Base-by-base conservation (phyloP, 2,888 invertebrate genomes). In the Chloroclystis v-ata region DNA sequence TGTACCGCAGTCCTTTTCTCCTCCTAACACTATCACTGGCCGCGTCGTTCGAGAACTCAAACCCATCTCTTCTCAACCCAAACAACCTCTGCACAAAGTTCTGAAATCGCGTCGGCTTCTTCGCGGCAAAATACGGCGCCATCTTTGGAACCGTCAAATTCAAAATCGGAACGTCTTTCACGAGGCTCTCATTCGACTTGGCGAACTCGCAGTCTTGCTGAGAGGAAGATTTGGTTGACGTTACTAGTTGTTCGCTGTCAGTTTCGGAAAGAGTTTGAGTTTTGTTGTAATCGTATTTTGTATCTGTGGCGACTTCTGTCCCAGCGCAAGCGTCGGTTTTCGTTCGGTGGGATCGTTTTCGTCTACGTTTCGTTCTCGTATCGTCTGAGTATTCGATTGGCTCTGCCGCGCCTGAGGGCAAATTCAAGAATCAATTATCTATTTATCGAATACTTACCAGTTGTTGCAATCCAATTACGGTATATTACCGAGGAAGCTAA, bases 251-350 rank as follows among this genome's bases (percentile, higher is more conserved):
- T 20, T 20, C 20, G 20, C 20, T 20, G 2, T 41, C 29, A 11
- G 9, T 25, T 29, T 30, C 46, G 0, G 35, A 14, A 4, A 12
- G 13, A 8, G 61, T 61, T 8, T 16, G 13, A 8, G 61, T 61
- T 8, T 61, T 61, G 0, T 61, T 61, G 0, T 45, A 56, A 4
- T 63, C 61, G 0, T 39, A 6, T 11, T 59, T 1, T 9, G 33
- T 44, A 10, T 42, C n/a, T n/a, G n/a, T 33, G 37, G 37, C 35
- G 30, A 63, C 56, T 4, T 45, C 49, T 1, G 82, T 83, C 0
- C 78, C 77, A 0, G 80, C 77, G 43, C 74, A 74, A 0, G 79
- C 82, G 46, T 84, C 83, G 0, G 75, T 73, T 59, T 78, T 83
- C 0, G 80, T 78, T n/a, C 75, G 63, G 8, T 74, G 72, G 0